Base-by-base conservation (phyloP, 2,113 vertebrate genomes). In the Oreochromis niloticus region DNA sequence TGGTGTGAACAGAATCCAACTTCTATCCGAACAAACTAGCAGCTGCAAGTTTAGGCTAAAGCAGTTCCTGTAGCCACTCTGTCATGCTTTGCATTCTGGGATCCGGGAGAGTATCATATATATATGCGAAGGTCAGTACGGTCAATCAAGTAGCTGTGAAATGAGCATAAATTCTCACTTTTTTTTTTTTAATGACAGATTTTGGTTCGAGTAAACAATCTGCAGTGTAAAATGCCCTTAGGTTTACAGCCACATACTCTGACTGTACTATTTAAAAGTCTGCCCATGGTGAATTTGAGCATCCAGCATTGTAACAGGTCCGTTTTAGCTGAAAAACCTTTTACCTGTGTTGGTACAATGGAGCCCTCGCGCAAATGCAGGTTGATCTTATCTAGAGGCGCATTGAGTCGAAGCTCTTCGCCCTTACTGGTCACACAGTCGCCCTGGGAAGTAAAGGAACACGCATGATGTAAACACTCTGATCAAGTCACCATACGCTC, bases 351-450 rank as follows among this genome's bases (percentile, higher is more conserved):
- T 9, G 97, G 97, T 61, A 96, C 93, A 80, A 98, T 66, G 1
- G 94, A 89, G 24, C 97, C 98, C 56, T 97, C 97, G 2, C 97
- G 95, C 80, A 98, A 39, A 48, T 98, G 97, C 27, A 98, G 80
- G 87, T 98, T 98, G 93, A 98, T 96, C 93, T 97, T 97, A 50
- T 98, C 97, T 43, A 97, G 90, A 7, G 97, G 96, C 2, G 97
- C 97, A 0, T 86, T 78, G 87, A 98, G 96, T 80, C 56, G 96
- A 68, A 97, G 13, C 75, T 95, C 93, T 87, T 98, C 97, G 14
- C 98, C 97, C 0, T 91, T 95, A 94, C 97, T 97, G 78, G 81
- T 94, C 84, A 98, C 52, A 0, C 89, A 87, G 56, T 96, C 90
- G 1, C 97, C 97, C 97, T 98, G 94, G 2, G 55, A 36, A 9